phyloP scores from a whole-genome alignment of 2,113 vertebrate species.

The Dryoscopus gambensis region DNA sequence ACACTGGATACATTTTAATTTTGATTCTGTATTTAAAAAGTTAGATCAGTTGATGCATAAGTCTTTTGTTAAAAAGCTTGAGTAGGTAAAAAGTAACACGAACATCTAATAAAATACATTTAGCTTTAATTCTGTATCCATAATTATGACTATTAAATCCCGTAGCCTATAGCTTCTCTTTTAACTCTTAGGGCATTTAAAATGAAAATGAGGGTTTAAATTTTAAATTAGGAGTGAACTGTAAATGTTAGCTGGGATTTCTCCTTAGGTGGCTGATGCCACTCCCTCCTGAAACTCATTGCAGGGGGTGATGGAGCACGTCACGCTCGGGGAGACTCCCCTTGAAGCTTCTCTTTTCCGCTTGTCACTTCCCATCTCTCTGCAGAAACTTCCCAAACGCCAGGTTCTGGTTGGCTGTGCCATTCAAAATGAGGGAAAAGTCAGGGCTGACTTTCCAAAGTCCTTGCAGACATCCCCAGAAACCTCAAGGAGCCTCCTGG shows the following conservation, averaged over 20 bases:
- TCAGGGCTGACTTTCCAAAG: not conserved
- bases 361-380: not conserved
- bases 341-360: not conserved
- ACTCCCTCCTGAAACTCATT: not conserved
- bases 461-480: not conserved
- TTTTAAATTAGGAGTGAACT: not conserved
- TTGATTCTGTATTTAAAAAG: not conserved
- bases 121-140: not conserved
- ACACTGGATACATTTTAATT: not conserved
- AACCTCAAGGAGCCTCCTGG: not conserved
- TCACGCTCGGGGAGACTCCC: not conserved
- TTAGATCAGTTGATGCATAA: not conserved
- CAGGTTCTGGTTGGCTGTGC: not conserved
- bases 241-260: not conserved
- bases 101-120: not conserved
- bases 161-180: not conserved
- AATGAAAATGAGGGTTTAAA: not conserved
- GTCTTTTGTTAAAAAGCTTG: not conserved
- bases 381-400: not conserved
- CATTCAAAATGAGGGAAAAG: not conserved
- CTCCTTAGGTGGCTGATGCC: not conserved
- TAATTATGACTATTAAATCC: not conserved
- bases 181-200: not conserved
- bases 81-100: not conserved
- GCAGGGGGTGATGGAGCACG: not conserved